Percentiles rank a stretch among this genome's conserved stretches.
Evolutionary conservation across 2,888 invertebrate genomes (phyloP).

Genomic region (Drosophila meridiana): DNA sequence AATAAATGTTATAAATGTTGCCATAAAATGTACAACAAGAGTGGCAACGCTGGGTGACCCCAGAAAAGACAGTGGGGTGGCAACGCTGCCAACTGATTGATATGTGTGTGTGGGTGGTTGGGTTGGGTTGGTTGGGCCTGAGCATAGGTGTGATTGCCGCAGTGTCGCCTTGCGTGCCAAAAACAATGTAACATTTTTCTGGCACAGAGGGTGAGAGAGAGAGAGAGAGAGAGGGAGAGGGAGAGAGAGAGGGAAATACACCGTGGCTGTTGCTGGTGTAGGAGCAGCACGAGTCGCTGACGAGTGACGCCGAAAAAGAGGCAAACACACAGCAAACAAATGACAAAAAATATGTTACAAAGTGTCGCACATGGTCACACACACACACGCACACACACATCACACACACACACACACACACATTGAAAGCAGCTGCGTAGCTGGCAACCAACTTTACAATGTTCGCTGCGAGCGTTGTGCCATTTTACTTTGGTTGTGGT

Average conservation of each 20-base stretch:
- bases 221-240: no score
- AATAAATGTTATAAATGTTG: constrained; percentile 80
- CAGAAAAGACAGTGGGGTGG: constrained; percentile 27
- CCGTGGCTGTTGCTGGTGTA: neutral
- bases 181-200: constrained; percentile 67
- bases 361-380: constrained; percentile 74
- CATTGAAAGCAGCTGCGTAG: constrained; percentile 33
- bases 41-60: constrained; percentile 34
- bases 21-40: constrained; percentile 73
- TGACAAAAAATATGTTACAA: constrained; percentile 80
- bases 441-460: constrained; percentile 63
- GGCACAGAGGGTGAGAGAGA: constrained; percentile 12
- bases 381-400: constrained; percentile 17
- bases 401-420: constrained; percentile 12
- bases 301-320: constrained; percentile 73
- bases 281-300: constrained; percentile 42
- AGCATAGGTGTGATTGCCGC: constrained; percentile 44
- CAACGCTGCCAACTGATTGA: constrained; percentile 68
- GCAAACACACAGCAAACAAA: constrained; percentile 70
- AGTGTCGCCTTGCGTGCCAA: constrained; percentile 62
- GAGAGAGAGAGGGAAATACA: constrained; percentile 27
- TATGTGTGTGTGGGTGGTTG: constrained; percentile 40
- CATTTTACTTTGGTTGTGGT: constrained; percentile 60
- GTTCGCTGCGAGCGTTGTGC: constrained; percentile 65
- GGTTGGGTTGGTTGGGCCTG: neutral